These are phyloP conservation scores for Caenorhabditis imperialis DNA, from an alignment of 2,888 invertebrate species.

Conservation along the genomic window DNA sequence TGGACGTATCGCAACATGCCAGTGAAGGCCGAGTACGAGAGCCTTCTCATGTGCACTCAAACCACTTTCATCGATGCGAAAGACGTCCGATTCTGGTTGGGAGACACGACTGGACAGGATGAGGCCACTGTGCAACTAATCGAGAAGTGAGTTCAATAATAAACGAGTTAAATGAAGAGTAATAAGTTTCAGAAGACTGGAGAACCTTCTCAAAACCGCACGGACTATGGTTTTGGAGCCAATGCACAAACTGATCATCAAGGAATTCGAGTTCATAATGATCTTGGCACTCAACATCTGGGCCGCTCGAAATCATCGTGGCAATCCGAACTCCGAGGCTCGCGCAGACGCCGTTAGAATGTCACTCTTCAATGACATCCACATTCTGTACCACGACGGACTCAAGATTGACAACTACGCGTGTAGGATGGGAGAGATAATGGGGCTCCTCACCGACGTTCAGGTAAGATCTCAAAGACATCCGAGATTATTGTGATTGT, in stretches of 20 bases:
- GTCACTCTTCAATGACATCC: conserved; percentile 41
- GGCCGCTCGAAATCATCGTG: conserved; percentile 36
- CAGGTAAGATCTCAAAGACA: conserved; percentile 13
- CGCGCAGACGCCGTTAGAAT: conserved; percentile 18
- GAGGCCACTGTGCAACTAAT: neutral
- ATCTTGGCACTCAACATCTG: conserved; percentile 47
- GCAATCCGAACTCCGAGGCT: neutral
- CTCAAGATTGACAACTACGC: conserved; percentile 55
- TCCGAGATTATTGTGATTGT: neutral
- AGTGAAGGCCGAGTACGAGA: conserved; percentile 8
- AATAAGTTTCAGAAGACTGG: neutral
- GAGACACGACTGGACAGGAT: conserved; percentile 14
- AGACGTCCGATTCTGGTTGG: conserved; percentile 33
- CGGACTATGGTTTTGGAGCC: conserved; percentile 17
- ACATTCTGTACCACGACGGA: conserved; percentile 43
- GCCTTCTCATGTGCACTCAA: conserved; percentile 38
- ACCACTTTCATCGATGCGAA: conserved; percentile 44
- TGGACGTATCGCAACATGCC: conserved; percentile 51
- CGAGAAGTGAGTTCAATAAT: conserved; percentile 19
- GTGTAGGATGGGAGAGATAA: conserved; percentile 42
- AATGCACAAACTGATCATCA: conserved; percentile 44
- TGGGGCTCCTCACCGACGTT: conserved; percentile 47
- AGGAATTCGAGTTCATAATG: conserved; percentile 44
- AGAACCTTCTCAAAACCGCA: conserved; percentile 14
- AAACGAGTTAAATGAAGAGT: too few relatives aligned